Base-by-base conservation (phyloP, 2,888 invertebrate genomes). In the Trichacis sp. region DNA sequence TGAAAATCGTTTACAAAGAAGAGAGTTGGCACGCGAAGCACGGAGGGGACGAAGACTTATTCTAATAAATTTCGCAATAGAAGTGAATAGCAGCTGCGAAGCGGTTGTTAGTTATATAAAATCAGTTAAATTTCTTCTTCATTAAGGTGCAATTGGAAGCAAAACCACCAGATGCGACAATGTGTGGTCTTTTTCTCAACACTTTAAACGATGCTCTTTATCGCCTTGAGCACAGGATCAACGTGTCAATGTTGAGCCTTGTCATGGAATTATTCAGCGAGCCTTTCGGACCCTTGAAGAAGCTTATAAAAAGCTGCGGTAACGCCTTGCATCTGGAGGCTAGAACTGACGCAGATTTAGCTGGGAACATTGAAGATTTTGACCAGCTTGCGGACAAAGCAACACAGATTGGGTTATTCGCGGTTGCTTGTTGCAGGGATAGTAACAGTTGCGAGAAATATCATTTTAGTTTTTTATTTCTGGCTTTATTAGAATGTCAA, bases 401-500 rank as follows among this genome's bases (percentile, higher is more conserved):
- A 48, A 85, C 90, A 83, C 91, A 91, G 76, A 90, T 92, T 73
- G 91, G 91, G 45, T 85, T 89, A 48, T 92, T 91, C 83, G 90
- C 92, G n/a, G 87, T 91, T 43, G 89, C 91, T 2, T 88, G 88
- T 70, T 87, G 88, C 49, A 85, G 84, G 45, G 84, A 87, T 72
- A 73, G 74, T 30, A 81, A 81, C 68, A 81, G 84, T 82, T n/a
- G n/a, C n/a, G n/a, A n/a, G n/a, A n/a, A n/a, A n/a, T n/a, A n/a
- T n/a, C n/a, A n/a, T n/a, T n/a, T n/a, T n/a, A n/a, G n/a, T n/a
- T n/a, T n/a, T n/a, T n/a, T n/a, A n/a, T n/a, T n/a, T n/a, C n/a
- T n/a, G n/a, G n/a, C n/a, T n/a, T n/a, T n/a, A n/a, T n/a, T n/a
- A n/a, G n/a, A n/a, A n/a, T n/a, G n/a, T n/a, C n/a, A n/a, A n/a